Base-by-base conservation (phyloP, 2,113 vertebrate genomes). In the Bubo blakistoni region DNA sequence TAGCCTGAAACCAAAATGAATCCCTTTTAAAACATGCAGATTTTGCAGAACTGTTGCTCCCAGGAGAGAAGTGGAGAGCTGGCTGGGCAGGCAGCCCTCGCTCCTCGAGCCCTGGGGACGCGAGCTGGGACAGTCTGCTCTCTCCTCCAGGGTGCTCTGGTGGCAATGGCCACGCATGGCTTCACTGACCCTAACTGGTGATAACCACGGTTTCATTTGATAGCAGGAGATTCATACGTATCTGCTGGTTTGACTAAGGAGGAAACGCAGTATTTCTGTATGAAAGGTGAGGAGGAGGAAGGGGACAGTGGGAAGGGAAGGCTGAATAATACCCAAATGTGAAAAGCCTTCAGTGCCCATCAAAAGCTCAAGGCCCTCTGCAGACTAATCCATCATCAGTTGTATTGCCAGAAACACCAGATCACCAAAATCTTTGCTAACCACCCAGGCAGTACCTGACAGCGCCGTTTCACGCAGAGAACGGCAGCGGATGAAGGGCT, bases 161-260 rank as follows among this genome's bases (percentile, higher is more conserved):
- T 7, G 25, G 24, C 55, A 42, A 32, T 3, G 20, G 34, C 54
- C 46, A 71, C 7, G 7, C 4, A 4, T 0, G 4, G 36, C 76
- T 38, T 42, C 32, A 10, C 40, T 2, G 13, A 8, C 42, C 6
- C 2, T 4, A 40, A 17, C 19, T 10, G 34, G 24, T 17, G 36
- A 34, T 25, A 55, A 32, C 11, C 55, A 49, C 0, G 0, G 9
- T 29, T 52, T 16, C 42, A 9, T 3, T 9, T 46, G 42, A 3
- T 8, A 42, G 10, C n/a, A 27, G 80, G 44, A 63, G 57, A 54
- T 16, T 54, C 40, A 36, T 3, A 24, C 0, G 0, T 6, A 8
- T 6, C 58, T 32, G 54, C 40, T 66, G 46, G 19, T 49, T 65
- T 76, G 70, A 26, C 13, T 34, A 19, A 13, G 66, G 40, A 71